These are phyloP conservation scores for Bombycilla garrulus DNA, from an alignment of 2,113 vertebrate species.

Conservation along the genomic window DNA sequence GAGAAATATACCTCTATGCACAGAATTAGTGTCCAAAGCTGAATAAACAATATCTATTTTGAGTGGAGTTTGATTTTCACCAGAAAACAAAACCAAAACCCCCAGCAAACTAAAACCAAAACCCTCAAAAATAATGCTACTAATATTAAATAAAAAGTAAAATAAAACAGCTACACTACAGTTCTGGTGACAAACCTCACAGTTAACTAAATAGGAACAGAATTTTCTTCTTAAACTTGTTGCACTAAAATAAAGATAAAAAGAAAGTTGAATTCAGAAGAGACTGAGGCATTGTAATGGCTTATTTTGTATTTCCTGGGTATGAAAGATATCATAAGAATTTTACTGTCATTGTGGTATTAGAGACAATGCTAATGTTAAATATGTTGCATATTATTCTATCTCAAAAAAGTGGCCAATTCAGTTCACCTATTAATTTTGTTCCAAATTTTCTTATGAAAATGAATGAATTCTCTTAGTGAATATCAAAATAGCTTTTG, in stretches of 20 bases:
- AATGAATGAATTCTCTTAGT: not conserved
- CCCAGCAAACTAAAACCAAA: not conserved
- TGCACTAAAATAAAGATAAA: not conserved
- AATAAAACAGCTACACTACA: too few species aligned
- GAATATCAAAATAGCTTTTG: not conserved
- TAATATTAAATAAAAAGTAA: not conserved
- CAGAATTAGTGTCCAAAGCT: not conserved
- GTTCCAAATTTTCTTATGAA: not conserved
- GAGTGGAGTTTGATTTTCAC: not conserved
- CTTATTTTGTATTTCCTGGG: not conserved
- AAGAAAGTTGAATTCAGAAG: not conserved
- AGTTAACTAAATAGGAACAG: not conserved
- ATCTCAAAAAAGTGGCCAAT: not conserved
- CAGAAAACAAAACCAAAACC: not conserved
- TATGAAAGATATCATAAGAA: not conserved
- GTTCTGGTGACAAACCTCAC: not conserved
- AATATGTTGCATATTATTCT: not conserved
- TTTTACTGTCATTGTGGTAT: not conserved
- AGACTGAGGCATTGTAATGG: not conserved
- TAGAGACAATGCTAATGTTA: not conserved
- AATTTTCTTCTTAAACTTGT: not conserved
- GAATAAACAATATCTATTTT: not conserved
- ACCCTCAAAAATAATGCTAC: not conserved
- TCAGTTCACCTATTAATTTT: not conserved
- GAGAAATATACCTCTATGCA: not conserved